Evolutionary conservation across 2,113 vertebrate species (phyloP).

Genomic region (Dicerorhinus sumatrensis): DNA sequence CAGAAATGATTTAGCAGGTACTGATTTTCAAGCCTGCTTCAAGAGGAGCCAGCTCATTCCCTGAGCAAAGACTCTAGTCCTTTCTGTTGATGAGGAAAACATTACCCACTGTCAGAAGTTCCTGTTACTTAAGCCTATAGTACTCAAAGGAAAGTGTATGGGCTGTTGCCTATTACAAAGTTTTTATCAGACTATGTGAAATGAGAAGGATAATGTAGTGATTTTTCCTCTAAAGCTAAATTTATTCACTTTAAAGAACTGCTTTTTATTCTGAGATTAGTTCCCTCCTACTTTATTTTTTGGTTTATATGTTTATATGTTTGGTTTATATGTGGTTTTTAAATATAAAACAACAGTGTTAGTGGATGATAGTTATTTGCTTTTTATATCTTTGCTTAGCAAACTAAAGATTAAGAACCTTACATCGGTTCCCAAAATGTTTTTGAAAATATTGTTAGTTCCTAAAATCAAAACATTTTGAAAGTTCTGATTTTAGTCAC

Average conservation of each 20-base stretch:
- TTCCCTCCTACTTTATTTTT: not conserved
- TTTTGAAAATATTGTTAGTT: constrained; percentile 34
- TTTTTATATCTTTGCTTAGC: constrained; percentile 28
- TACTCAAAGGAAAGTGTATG: not conserved
- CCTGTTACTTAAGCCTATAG: not conserved
- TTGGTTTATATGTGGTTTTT: not conserved
- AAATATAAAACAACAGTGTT: not conserved
- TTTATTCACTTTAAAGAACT: constrained; percentile 19
- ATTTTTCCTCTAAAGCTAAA: not conserved
- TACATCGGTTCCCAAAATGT: not conserved
- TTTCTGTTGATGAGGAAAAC: not conserved
- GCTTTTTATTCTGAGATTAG: not conserved
- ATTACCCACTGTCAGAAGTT: not conserved
- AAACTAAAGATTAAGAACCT: not conserved
- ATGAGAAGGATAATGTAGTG: not conserved
- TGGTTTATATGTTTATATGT: too few species aligned
- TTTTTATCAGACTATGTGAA: not conserved
- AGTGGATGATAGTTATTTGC: not conserved
- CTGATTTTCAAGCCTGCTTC: constrained; percentile 17
- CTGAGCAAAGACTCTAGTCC: not conserved
- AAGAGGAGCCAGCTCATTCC: not conserved
- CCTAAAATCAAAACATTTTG: constrained; percentile 42
- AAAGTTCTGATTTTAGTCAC: constrained; percentile 30
- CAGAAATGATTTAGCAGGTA: not conserved
- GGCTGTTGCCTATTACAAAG: not conserved